Evolutionary conservation across 2,797 vertebrate species (phyloP), one percentile per base, ranked within the genome.

Genomic region (Acipenser oxyrinchus): DNA sequence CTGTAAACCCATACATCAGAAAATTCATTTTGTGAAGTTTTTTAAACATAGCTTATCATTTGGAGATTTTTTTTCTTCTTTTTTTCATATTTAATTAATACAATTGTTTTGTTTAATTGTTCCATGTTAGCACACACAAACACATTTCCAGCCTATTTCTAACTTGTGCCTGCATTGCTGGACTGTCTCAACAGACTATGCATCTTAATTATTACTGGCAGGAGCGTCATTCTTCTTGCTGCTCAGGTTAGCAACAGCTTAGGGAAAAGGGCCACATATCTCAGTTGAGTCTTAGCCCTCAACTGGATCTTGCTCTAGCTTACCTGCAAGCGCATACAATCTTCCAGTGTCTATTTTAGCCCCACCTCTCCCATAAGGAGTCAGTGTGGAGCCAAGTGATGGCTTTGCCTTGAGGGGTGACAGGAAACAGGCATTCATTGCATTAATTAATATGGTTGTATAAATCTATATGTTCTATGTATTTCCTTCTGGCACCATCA

Each of bases 401-500:
- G 64, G 68, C 71, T 37, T 37, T 49, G 76, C 78, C 78, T 75
- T 69, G 62, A 83, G 81, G 81, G 71, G 76, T 73, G 69, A 73
- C 69, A 69, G 78, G 77, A 82, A 85, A 77, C 72, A 15, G 76
- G 75, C 61, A 65, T 83, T 87, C 86, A 88, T 87, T 83, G 83
- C 66, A 75, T 73, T 86, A 83, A 86, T 77, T 82, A 87, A 81
- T 77, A 81, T 86, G 83, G 83, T 87, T 85, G 83, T 78, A 78
- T 77, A 79, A 80, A 75, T 68, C 69, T 63, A 49, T 23, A 18
- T 51, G 67, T 51, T 18, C 48, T 62, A 49, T 61, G 51, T 58
- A 15, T 65, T 15, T 63, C 68, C 70, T 57, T 66, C 73, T 77
- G 65, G 68, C 10, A 37, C 69, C 72, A 37, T 7, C 10, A 55